These are phyloP conservation scores for Cheilosia vernalis DNA, from an alignment of 2,888 invertebrate genomes.

Conservation along the genomic window DNA sequence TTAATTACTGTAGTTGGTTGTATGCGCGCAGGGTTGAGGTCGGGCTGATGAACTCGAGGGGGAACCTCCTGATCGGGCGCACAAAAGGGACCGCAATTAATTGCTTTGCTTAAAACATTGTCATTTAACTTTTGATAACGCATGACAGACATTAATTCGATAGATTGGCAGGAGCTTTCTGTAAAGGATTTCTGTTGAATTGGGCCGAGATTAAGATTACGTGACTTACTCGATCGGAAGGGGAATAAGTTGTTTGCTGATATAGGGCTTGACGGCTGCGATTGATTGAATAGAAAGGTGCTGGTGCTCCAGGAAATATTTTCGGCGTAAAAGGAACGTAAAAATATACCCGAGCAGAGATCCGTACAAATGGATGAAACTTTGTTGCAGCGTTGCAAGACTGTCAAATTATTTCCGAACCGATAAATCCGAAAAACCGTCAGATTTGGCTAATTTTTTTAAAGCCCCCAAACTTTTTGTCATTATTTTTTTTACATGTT, in stretches of 20 bases:
- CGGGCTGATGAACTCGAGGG: background rate
- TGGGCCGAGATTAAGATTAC: conserved; percentile 10
- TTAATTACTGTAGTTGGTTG: conserved; percentile 30
- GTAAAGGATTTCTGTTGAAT: background rate
- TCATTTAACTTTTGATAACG: conserved; percentile 2
- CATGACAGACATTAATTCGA: background rate
- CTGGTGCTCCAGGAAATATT: too few species aligned
- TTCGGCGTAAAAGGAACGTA: too few species aligned
- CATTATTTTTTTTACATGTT: too few species aligned
- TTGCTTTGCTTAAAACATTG: background rate
- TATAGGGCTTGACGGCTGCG: background rate
- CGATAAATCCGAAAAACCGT: too few species aligned
- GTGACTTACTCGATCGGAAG: conserved; percentile 10
- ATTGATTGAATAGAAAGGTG: too few species aligned
- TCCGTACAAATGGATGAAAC: too few species aligned
- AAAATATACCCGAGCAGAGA: too few species aligned
- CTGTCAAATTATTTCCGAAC: too few species aligned
- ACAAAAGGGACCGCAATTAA: conserved; percentile 21
- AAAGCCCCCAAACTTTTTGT: too few species aligned
- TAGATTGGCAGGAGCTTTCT: background rate
- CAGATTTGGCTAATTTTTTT: too few species aligned
- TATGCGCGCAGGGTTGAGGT: background rate
- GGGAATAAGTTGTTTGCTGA: background rate
- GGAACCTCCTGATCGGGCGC: too few species aligned
- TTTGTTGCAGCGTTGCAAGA: too few species aligned